Evolutionary conservation across 1,140 invertebrate genomes (phyloP).

Genomic region (Xylocopa sonorina): DNA sequence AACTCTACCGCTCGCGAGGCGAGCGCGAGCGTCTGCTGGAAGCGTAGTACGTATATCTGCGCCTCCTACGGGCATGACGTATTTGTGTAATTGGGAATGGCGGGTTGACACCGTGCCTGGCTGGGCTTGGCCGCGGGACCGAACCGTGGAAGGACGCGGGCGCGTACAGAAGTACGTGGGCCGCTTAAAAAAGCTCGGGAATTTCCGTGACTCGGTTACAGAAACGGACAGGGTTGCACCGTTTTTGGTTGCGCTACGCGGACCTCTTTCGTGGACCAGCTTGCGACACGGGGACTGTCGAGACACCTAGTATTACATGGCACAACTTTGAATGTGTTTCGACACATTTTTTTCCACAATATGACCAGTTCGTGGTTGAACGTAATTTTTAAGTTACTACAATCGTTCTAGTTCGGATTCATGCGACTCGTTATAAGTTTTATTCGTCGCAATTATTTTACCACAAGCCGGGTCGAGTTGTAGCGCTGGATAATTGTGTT

Average conservation of each 20-base stretch:
- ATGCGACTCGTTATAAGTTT: too few species aligned
- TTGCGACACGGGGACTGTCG: not conserved
- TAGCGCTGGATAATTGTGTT: too few species aligned
- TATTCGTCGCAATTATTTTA: too few species aligned
- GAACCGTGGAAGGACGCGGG: not conserved
- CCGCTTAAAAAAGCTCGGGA: slow-evolving; percentile 22
- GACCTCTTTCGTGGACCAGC: not conserved
- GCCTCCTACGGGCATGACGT: not conserved
- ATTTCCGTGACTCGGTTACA: slow-evolving; percentile 15
- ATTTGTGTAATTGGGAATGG: slow-evolving; percentile 50
- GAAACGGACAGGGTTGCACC: not conserved
- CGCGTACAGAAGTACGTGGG: too few species aligned
- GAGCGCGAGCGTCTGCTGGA: slow-evolving; percentile 18
- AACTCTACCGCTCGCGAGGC: slow-evolving; percentile 34
- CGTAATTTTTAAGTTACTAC: too few species aligned
- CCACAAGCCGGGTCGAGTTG: too few species aligned
- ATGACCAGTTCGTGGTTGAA: too few species aligned
- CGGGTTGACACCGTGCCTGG: not conserved
- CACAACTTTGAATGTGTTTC: too few species aligned
- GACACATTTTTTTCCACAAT: too few species aligned
- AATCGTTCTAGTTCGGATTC: too few species aligned
- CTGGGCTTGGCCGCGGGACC: not conserved
- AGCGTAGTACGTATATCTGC: not conserved
- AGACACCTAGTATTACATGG: too few species aligned
- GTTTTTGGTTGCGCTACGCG: not conserved